Base-by-base conservation (phyloP, 2,113 vertebrate species). In the Leucopsar rothschildi region DNA sequence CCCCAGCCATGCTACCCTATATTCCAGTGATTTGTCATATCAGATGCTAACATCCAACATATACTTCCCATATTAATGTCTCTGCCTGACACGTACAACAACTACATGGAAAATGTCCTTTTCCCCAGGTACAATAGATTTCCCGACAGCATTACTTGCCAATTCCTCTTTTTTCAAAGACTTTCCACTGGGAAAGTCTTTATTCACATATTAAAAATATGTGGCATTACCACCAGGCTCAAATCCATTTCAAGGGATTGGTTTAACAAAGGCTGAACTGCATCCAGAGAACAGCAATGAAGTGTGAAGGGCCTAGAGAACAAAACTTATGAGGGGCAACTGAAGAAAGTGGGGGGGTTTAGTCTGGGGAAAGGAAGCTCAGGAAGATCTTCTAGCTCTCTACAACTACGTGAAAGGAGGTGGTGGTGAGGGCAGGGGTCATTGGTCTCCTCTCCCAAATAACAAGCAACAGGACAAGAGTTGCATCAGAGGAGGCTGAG, bases 371-470 rank as follows among this genome's bases (percentile, higher is more conserved):
- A 35, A 40, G 21, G 47, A 61, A 40, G 29, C 24, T 78, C 39
- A 61, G 47, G 64, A 53, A 29, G 39, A 24, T 44, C 11, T 10
- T 37, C 39, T 10, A 5, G 35, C 21, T 61, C 33, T 53, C n/a
- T 35, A 15, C 33, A 47, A 0, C 8, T 12, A 10, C 39, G 40
- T 47, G 55, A 22, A 61, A 55, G 40, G 25, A 55, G 35, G 21
- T 33, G 9, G 9, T 35, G 18, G 4, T 0, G 0, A 40, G 70
- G 47, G 17, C 12, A 33, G 45, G 10, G 8, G 11, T 9, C 42
- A 31, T 37, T 17, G 23, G 8, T 37, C 13, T 55, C 40, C 33
- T 61, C 68, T 56, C 27, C 13, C 42, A 21, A 2, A 15, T 24
- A 45, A 49, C 4, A 28, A 39, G 19, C 0, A 2, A 12, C 11